phyloP scores from a whole-genome alignment of 2,113 vertebrate species.

The Cacatua alba region DNA sequence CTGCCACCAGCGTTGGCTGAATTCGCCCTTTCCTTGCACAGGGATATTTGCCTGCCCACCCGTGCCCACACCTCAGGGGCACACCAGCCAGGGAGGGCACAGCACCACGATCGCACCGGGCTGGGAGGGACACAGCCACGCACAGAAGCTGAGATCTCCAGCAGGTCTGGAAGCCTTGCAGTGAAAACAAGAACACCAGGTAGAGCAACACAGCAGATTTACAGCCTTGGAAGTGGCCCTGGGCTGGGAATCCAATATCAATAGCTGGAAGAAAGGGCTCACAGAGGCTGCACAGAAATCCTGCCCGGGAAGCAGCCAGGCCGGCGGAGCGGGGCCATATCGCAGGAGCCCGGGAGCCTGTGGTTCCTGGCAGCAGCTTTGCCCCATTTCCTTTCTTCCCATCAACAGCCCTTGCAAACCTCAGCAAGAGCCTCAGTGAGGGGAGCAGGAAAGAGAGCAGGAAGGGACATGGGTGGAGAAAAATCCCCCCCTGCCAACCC shows the following conservation, averaged over 20 bases:
- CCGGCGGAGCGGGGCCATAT: not conserved
- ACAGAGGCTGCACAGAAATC: slow-evolving; percentile 37
- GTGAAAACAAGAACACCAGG: slow-evolving; percentile 38
- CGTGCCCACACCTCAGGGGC: accelerated
- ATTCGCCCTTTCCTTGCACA: not conserved
- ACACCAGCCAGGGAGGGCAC: accelerated
- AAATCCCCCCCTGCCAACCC: accelerated
- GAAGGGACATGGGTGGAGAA: not conserved
- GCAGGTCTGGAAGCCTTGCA: not conserved
- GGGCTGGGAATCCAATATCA: slow-evolving; percentile 60
- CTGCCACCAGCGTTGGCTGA: not conserved
- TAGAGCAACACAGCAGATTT: slow-evolving; percentile 40
- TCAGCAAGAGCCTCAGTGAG: not conserved
- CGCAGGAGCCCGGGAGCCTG: slow-evolving; percentile 57
- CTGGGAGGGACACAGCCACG: not conserved
- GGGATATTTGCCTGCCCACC: not conserved
- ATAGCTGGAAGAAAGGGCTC: slow-evolving; percentile 59
- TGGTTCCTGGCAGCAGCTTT: slow-evolving; percentile 65
- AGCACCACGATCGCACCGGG: accelerated
- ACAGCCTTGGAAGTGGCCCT: slow-evolving; percentile 24
- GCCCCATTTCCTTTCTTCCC: slow-evolving; percentile 67
- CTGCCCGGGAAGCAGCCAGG: slow-evolving; percentile 14
- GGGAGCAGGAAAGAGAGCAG: not conserved
- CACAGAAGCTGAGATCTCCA: slow-evolving; percentile 1
- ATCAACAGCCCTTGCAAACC: slow-evolving; percentile 22